Base-by-base conservation (phyloP, 2,888 invertebrate genomes). In the Artemia sinica region DNA sequence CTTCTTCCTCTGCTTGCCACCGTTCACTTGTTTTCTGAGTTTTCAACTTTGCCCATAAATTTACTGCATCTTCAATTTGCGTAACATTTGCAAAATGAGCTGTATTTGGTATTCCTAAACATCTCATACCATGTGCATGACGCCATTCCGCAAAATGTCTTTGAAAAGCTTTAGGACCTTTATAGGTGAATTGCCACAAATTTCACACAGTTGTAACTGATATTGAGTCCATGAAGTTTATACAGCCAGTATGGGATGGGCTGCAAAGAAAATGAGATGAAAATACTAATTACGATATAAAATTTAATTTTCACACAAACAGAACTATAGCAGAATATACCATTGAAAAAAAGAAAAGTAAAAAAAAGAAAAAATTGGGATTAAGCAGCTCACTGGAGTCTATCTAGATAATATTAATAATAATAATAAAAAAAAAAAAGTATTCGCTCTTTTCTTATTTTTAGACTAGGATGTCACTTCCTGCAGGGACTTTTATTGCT, bases 21-120 rank as follows among this genome's bases (percentile, higher is more conserved):
- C 97, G 84, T 79, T 96, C 96, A 67, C 86, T 85, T 76, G 95
- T 94, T 76, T 98, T 98, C 75, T 91, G 91, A 10, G 87, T 84
- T 78, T 96, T 96, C 14, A 99, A 82, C 79, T 96, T 96, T 76
- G 96, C 94, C 97, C 98, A 99, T 72, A 99, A 80, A 58, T 93
- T 91, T 67, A 97, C 83, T 0, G 97, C 97, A 78, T 97, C 97
- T 78, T 96, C 96, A 74, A 97, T 97, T 77, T 94, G 92, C 0
- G 97, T 98, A 52, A 99, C 97, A 78, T 98, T 99, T 0, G 98
- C 97, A 80, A 99, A 99, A 81, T 99, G 98, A 0, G 98, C 97
- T 0, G 98, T 99, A 78, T 99, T 99, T 0, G 98, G 98, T 74
- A 99, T 98, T 8, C 97, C 97, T 14, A 99, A 83, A 77, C 98